phyloP scores from a whole-genome alignment of 92 coral and sea anemone species.

The Epizoanthus fatuus region DNA sequence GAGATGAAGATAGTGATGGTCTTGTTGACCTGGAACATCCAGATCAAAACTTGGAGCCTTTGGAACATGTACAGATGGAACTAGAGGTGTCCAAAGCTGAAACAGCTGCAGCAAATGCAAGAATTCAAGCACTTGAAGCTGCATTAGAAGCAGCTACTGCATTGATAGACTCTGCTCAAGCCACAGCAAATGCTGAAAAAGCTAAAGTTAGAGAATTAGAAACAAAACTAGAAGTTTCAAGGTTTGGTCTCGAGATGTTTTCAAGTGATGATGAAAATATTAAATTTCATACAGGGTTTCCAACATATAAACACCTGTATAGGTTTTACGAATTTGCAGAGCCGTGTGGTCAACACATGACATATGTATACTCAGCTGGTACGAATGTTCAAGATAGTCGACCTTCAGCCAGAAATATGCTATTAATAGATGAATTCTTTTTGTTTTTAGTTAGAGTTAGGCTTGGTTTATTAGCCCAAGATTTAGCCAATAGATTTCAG shows the following conservation, averaged over 20 bases:
- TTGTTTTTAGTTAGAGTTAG: slow-evolving; percentile 59
- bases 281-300: slow-evolving; percentile 56
- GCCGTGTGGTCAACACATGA: slow-evolving; percentile 56
- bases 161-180: slow-evolving; percentile 30
- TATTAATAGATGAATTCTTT: slow-evolving; percentile 48
- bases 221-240: slow-evolving; percentile 11
- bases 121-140: slow-evolving; percentile 18
- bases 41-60: too few species aligned
- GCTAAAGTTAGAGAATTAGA: neutral
- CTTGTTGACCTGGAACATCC: too few species aligned
- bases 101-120: slow-evolving; percentile 48
- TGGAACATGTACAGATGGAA: too few species aligned
- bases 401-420: slow-evolving; percentile 51
- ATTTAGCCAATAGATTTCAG: slow-evolving; percentile 51
- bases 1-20: too few species aligned
- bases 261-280: slow-evolving; percentile 43
- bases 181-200: neutral
- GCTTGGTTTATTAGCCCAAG: slow-evolving; percentile 58
- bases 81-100: neutral
- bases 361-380: slow-evolving; percentile 45
- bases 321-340: slow-evolving; percentile 36
- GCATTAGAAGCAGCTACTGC: slow-evolving; percentile 7
- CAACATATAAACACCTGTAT: slow-evolving; percentile 35
- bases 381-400: slow-evolving; percentile 24
- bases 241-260: slow-evolving; percentile 65